A percentile compares a stretch with the other conserved stretches of the same genome.
Evolutionary conservation across 2,113 vertebrate species (phyloP).

Genomic region (Oryzias melastigma): DNA sequence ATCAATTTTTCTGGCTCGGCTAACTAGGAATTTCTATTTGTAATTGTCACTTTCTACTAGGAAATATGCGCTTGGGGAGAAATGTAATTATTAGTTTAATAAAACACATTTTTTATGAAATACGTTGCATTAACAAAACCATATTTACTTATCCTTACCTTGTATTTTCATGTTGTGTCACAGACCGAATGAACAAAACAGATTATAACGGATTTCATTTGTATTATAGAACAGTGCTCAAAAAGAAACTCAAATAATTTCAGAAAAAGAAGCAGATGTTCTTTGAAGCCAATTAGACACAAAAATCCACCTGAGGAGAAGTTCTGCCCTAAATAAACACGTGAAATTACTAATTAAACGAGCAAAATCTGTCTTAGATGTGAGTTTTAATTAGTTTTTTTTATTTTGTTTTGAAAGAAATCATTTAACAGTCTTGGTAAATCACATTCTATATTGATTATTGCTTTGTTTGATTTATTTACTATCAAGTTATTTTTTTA

Average conservation of each 20-base stretch:
- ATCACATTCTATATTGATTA: no score
- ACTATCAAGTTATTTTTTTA: no score
- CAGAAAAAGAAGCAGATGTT: constrained; percentile 72
- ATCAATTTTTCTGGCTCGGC: constrained; percentile 32
- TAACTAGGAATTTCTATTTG: constrained; percentile 26
- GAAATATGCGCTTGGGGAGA: constrained; percentile 15
- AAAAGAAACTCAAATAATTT: constrained; percentile 17
- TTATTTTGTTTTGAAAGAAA: no score
- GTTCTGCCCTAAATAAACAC: constrained; percentile 53
- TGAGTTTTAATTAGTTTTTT: no score
- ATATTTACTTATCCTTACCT: background rate
- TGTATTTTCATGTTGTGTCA: constrained; percentile 4
- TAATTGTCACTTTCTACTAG: constrained; percentile 7
- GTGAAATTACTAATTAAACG: constrained; percentile 54
- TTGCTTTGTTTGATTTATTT: no score
- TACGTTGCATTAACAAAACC: background rate
- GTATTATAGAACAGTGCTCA: no score
- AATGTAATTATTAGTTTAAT: constrained; percentile 1
- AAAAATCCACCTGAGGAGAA: constrained; percentile 53
- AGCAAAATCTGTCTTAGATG: constrained; percentile 14
- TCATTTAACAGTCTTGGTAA: no score
- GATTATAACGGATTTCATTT: no score
- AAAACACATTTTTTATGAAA: background rate
- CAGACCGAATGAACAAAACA: background rate
- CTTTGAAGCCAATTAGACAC: constrained; percentile 66